Base-by-base conservation (phyloP, 2,888 invertebrate genomes). In the Anodontia alba region DNA sequence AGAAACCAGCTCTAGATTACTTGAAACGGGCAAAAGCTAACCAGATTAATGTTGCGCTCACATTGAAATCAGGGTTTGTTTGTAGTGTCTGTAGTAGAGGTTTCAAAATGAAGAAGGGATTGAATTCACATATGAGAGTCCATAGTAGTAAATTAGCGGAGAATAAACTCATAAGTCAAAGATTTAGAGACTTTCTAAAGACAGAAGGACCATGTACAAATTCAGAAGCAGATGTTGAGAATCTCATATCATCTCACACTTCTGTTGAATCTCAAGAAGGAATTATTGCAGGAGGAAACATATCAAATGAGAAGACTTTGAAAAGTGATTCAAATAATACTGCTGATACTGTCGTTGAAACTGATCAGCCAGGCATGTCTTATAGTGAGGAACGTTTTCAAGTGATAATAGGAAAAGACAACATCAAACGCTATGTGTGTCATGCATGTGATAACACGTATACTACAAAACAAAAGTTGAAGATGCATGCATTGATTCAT, bases 371-470 rank as follows among this genome's bases (percentile, higher is more conserved):
- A 42, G 26, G 29, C 15, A 26, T 23, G 10, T 5, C 23, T 23
- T 2, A 26, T 8, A 62, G 74, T 46, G 81, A 85, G n/a, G 81
- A 81, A n/a, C 77, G 79, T 33, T 78, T 85, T 31, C 71, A 74
- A 57, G 67, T 80, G 12, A 75, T 85, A 15, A 72, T 85, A 49
- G 85, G 83, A 7, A 67, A 73, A 23, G 78, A 85, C 33, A 76
- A 78, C 17, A 23, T 78, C 17, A 85, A 80, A 66, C 70, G 85
- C 10, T 85, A 78, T 43, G 29, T 85, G n/a, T 85, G 85, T 51
- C 85, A 85, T 71, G 82, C 85, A 0, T 85, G 85, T 85, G 78
- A 85, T 67, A 85, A 85, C 51, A 82, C 85, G 23, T 85, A 85
- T 38, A 85, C 85, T 12, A 82, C 85, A 20, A 83, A 83, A 68